These are phyloP conservation scores for Strongylocentrotus purpuratus DNA, from an alignment of 35 echinoderm and acorn worm species.

Conservation along the genomic window DNA sequence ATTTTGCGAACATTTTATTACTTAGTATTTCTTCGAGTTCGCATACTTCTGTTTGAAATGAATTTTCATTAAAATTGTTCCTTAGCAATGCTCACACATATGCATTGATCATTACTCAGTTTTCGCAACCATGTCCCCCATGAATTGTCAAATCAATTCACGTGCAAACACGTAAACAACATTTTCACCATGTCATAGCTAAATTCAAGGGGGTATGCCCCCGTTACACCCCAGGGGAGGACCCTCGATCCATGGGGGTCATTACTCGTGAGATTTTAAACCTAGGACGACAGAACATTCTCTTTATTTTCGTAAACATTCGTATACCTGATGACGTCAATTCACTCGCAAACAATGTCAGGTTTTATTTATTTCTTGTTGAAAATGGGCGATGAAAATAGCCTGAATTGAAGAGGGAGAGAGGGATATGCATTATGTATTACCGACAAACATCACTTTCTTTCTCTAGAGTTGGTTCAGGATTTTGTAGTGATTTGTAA, in stretches of 20 bases:
- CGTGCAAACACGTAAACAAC: too few relatives aligned
- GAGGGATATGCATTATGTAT: neutral
- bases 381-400: neutral
- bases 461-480: neutral
- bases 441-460: neutral
- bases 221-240: neutral
- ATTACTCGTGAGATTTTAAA: neutral
- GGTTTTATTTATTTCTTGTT: neutral
- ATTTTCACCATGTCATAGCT: too few relatives aligned
- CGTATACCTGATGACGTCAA: neutral
- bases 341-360: constrained; percentile 3
- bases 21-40: too few relatives aligned
- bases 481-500: neutral
- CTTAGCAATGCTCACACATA: too few relatives aligned
- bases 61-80: too few relatives aligned
- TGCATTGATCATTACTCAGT: too few relatives aligned
- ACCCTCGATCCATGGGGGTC: neutral
- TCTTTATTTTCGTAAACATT: neutral
- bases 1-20: too few relatives aligned
- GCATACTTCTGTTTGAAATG: too few relatives aligned
- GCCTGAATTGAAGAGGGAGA: neutral
- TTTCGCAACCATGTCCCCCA: too few relatives aligned
- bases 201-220: neutral
- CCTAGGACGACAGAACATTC: neutral
- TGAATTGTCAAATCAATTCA: too few relatives aligned